These are phyloP conservation scores for Caenorhabditis remanei DNA, from an alignment of 1,140 invertebrate genomes.

Conservation along the genomic window DNA sequence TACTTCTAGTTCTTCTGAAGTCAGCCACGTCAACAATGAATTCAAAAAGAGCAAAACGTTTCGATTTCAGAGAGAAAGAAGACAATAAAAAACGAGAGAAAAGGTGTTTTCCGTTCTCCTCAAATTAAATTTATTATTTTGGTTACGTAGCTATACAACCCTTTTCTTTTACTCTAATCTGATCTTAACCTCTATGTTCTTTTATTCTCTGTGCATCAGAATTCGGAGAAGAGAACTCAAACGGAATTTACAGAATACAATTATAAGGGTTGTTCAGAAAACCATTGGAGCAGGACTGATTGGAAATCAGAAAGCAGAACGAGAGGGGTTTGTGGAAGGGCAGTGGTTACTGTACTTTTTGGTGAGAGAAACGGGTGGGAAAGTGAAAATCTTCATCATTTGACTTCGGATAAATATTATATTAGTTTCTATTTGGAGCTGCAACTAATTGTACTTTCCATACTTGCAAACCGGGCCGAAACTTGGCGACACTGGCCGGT, in stretches of 20 bases:
- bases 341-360: background rate
- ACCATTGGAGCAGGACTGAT: background rate
- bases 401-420: no score
- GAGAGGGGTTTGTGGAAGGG: background rate
- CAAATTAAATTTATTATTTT: background rate
- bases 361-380: no score
- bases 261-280: background rate
- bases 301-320: background rate
- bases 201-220: no score
- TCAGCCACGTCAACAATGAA: background rate
- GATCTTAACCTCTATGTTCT: background rate
- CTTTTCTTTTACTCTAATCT: background rate
- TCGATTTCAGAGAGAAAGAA: background rate
- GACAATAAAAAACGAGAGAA: background rate
- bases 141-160: background rate
- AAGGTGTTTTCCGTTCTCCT: background rate
- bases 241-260: background rate
- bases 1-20: background rate
- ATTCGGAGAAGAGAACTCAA: background rate
- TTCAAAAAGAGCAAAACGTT: background rate
- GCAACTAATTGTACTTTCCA: no score
- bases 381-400: no score
- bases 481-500: no score
- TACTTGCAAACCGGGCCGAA: no score
- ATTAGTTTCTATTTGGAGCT: no score